These are phyloP conservation scores for Leucozona laternaria DNA, from an alignment of 2,888 invertebrate genomes.

Conservation along the genomic window DNA sequence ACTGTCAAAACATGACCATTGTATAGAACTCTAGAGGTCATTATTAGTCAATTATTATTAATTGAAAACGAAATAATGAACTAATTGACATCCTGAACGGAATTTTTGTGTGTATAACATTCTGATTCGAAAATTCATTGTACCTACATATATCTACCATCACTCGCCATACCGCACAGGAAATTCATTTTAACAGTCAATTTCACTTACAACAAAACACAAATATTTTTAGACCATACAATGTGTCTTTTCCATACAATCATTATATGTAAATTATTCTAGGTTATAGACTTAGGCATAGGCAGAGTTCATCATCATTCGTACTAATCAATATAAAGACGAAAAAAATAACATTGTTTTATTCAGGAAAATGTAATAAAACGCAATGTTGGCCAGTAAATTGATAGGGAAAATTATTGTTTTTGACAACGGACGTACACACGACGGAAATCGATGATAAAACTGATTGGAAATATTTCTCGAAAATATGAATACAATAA, in stretches of 20 bases:
- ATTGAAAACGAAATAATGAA: conserved; percentile 65
- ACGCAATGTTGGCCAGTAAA: conserved; percentile 30
- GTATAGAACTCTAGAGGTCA: conserved; percentile 13
- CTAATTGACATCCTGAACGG: conserved; percentile 69
- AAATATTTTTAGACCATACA: conserved; percentile 27
- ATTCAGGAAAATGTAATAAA: conserved; percentile 36
- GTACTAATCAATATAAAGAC: conserved; percentile 40
- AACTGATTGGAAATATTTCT: conserved; percentile 6
- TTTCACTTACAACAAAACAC: conserved; percentile 41
- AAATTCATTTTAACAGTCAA: conserved; percentile 47
- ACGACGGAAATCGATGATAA: conserved; percentile 24
- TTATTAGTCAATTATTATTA: conserved; percentile 62
- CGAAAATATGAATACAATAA: conserved; percentile 8
- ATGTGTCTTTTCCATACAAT: conserved; percentile 20
- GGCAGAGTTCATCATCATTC: conserved; percentile 19
- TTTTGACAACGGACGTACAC: conserved; percentile 4
- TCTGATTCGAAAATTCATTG: conserved; percentile 37
- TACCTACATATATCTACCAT: neutral
- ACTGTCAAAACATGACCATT: conserved; percentile 12
- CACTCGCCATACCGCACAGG: conserved; percentile 37
- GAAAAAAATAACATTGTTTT: neutral
- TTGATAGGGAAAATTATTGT: conserved; percentile 20
- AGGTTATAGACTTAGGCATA: neutral
- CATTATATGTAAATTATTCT: conserved; percentile 4
- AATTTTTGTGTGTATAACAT: conserved; percentile 56